Base-by-base conservation (phyloP, 2,113 vertebrate genomes). In the Aspiorhynchus laticeps region DNA sequence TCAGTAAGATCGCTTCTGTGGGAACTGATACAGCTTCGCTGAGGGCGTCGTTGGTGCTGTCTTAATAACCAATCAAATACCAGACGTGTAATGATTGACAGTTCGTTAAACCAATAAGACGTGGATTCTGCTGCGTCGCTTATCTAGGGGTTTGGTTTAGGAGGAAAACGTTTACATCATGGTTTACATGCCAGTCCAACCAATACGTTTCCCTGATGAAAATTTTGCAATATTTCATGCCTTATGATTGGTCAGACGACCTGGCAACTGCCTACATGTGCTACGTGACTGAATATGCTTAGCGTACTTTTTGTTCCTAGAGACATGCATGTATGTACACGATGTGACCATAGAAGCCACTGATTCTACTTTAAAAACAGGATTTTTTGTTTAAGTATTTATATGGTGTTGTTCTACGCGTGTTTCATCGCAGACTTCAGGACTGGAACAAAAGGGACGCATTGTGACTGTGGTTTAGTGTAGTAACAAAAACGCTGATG, bases 231-330 rank as follows among this genome's bases (percentile, higher is more conserved):
- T 21, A 78, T 74, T 86, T 86, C 33, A 7, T 15, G 33, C 21
- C 1, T 65, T 1, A 9, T 5, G 86, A 91, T 91, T 91, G 87
- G 91, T 48, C 73, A 53, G 76, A 33, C n/a, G 26, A 36, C 61
- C 4, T 79, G 65, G 61, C 73, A 84, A 61, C 26, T 28, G 59
- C 85, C 51, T 87, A 76, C 90, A 89, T 90, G 91, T 5, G 83
- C 75, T 91, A 91, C 91, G 90, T 91, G 91, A 90, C 90, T 48
- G 69, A 31, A 67, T 41, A 19, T 84, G 24, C 4, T 74, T 74
- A 38, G 43, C 51, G 24, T 36, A 74, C 6, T 36, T 26, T 73
- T 28, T 63, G 67, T 84, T 74, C 48, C 24, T 6, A 7, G 14
- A 48, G 19, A 33, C 41, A 7, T 33, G 12, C 33, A 28, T 84